phyloP scores from a whole-genome alignment of 2,797 vertebrate species.

The Crocidura indochinensis region DNA sequence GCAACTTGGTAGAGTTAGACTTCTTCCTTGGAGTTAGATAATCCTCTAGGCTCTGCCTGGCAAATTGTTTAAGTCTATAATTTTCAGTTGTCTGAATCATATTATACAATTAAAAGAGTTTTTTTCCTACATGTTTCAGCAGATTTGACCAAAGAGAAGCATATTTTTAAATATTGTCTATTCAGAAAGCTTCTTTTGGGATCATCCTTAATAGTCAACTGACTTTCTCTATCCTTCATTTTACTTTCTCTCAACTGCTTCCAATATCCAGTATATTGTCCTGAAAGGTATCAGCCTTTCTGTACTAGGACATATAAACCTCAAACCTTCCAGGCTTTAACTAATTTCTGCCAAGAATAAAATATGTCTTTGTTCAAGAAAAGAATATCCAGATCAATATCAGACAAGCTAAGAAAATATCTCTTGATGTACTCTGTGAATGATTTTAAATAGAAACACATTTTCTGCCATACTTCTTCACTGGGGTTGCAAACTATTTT shows the following conservation, averaged over 20 bases:
- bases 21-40: not conserved
- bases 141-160: conserved; percentile 5
- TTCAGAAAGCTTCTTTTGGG: not conserved
- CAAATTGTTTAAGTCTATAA: too few relatives aligned
- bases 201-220: not conserved
- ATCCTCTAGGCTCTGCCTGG: not conserved
- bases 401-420: conserved; percentile 54
- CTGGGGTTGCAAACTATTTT: conserved; percentile 66
- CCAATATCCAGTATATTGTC: not conserved
- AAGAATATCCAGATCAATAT: conserved; percentile 59
- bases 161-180: not conserved
- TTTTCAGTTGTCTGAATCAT: too few relatives aligned
- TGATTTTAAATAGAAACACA: conserved; percentile 76
- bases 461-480: conserved; percentile 77
- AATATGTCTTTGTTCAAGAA: conserved; percentile 20
- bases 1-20: conserved; percentile 10
- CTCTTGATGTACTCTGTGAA: conserved; percentile 54
- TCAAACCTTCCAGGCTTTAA: conserved; percentile 2
- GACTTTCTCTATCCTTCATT: not conserved
- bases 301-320: not conserved
- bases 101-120: too few relatives aligned
- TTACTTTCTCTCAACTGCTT: not conserved
- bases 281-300: not conserved
- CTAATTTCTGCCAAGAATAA: not conserved
- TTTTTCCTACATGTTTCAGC: too few relatives aligned